Evolutionary conservation across 1,140 invertebrate genomes (phyloP).

Genomic region (Panagrolaimus sp.): DNA sequence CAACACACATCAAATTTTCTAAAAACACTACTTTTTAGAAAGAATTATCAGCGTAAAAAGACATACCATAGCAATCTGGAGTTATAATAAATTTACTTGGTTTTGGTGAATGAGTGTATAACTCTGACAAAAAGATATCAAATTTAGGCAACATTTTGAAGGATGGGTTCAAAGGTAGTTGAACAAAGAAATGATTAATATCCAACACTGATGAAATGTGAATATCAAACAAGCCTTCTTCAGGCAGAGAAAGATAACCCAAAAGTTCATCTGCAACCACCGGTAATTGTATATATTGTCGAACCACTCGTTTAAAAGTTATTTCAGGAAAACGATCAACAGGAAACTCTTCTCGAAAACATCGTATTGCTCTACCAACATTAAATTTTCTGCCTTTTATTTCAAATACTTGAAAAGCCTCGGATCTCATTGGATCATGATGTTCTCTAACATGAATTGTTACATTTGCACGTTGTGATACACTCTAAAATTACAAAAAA

Average conservation of each 20-base stretch:
- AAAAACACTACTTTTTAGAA: conserved; percentile 23
- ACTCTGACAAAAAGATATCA: conserved; percentile 66
- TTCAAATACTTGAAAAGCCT: conserved; percentile 58
- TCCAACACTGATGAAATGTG: conserved; percentile 76
- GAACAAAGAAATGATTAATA: conserved; percentile 81
- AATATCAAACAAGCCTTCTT: conserved; percentile 85
- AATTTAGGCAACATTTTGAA: conserved; percentile 74
- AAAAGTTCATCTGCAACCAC: not conserved
- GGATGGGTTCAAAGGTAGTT: conserved; percentile 84
- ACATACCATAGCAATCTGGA: not conserved
- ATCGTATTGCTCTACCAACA: conserved; percentile 58
- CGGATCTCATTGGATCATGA: conserved; percentile 43
- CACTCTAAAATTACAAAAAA: conserved; percentile 47
- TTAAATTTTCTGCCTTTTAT: conserved; percentile 53
- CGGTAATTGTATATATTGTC: conserved; percentile 29
- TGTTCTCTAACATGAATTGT: conserved; percentile 58
- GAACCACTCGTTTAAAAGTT: conserved; percentile 57
- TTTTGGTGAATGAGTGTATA: conserved; percentile 63
- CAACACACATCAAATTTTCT: conserved; percentile 81
- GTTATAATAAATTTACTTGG: not conserved
- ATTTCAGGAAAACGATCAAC: conserved; percentile 54
- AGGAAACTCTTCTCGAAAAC: conserved; percentile 53
- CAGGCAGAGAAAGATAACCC: conserved; percentile 73
- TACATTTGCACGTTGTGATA: conserved; percentile 53
- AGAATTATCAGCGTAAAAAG: not conserved